phyloP scores from a whole-genome alignment of 2,797 vertebrate species.

The Clamator glandarius region DNA sequence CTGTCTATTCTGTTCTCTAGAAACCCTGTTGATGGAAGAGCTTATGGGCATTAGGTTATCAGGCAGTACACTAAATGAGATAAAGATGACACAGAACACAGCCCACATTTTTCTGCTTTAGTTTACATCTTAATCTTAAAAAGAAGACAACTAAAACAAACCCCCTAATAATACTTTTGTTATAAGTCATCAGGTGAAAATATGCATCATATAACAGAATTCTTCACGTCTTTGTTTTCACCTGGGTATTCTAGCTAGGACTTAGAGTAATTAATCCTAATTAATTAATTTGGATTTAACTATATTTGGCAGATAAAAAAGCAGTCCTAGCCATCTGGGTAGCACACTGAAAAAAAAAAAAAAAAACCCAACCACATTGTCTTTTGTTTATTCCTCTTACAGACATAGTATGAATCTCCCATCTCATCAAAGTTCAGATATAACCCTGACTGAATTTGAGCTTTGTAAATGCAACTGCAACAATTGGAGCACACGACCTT shows the following conservation, averaged over 20 bases:
- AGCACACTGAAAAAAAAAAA: not conserved
- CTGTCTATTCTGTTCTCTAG: not conserved
- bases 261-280: not conserved
- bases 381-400: not conserved
- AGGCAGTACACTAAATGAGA: constrained; percentile 1
- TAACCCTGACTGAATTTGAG: not conserved
- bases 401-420: not conserved
- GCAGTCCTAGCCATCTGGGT: not conserved
- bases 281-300: not conserved
- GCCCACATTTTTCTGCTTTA: not conserved
- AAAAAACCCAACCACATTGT: not conserved
- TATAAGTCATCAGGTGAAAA: not conserved
- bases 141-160: not conserved
- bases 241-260: not conserved
- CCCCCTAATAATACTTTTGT: not conserved
- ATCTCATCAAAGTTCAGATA: not conserved
- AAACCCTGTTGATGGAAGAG: not conserved
- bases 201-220: not conserved
- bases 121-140: not conserved
- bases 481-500: not conserved
- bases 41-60: constrained; percentile 7
- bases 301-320: not conserved
- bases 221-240: not conserved
- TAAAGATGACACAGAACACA: constrained; percentile 7
- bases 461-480: not conserved